These are phyloP conservation scores for Acrobeloides nanus DNA, from an alignment of 2,888 invertebrate species.

Conservation along the genomic window DNA sequence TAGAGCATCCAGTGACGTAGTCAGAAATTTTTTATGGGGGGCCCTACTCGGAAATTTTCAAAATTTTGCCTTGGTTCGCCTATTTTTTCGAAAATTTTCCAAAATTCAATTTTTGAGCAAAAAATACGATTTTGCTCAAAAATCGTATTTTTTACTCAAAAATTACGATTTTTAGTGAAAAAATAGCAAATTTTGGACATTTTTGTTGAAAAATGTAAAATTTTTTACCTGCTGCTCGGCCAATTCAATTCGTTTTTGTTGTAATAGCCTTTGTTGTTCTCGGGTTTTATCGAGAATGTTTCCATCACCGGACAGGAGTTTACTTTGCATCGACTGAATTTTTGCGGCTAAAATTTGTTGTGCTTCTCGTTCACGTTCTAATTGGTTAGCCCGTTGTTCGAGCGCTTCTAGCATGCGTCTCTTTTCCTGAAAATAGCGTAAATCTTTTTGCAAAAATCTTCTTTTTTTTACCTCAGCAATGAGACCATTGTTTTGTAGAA, in stretches of 20 bases:
- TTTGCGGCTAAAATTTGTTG: constrained; percentile 33
- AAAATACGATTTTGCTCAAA: no score
- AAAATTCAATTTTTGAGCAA: no score
- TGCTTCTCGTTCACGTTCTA: constrained; percentile 54
- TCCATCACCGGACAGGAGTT: constrained; percentile 71
- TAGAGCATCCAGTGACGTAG: no score
- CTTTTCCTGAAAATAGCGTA: constrained; percentile 56
- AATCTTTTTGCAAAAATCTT: no score
- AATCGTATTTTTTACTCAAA: no score
- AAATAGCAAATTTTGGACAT: no score
- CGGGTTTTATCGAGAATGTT: constrained; percentile 90
- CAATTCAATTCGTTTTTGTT: constrained; percentile 76
- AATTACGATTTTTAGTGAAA: no score
- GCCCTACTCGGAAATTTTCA: no score
- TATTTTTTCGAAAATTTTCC: no score
- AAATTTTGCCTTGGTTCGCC: no score
- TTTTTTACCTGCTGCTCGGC: constrained; percentile 75
- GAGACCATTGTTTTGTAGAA: constrained; percentile 54
- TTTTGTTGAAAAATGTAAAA: constrained; percentile 4
- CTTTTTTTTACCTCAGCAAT: constrained; percentile 54
- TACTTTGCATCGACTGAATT: constrained; percentile 72
- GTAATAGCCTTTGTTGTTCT: constrained; percentile 80
- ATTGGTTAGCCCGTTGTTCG: constrained; percentile 61
- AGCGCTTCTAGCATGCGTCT: constrained; percentile 60
- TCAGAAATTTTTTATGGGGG: no score